Evolutionary conservation across 2,888 invertebrate species (phyloP).

Genomic region (Cosmia pyralina): DNA sequence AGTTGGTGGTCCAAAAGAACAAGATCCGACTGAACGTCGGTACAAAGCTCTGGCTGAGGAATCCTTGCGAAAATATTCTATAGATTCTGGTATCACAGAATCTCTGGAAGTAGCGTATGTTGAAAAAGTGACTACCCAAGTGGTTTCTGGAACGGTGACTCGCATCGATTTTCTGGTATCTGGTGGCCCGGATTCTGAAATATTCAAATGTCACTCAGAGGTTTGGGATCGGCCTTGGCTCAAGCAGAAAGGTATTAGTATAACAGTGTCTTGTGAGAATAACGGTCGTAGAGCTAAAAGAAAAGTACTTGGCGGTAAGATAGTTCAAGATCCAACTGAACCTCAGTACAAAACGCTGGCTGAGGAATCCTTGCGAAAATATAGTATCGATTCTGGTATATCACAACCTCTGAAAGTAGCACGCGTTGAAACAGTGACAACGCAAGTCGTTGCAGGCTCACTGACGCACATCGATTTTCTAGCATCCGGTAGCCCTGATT

Average conservation of each 20-base stretch:
- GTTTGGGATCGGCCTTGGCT: constrained; percentile 55
- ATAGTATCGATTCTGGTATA: constrained; percentile 33
- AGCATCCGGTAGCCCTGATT: background rate
- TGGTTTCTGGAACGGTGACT: constrained; percentile 60
- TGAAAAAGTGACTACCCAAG: constrained; percentile 57
- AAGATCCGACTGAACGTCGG: constrained; percentile 60
- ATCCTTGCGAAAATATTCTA: constrained; percentile 64
- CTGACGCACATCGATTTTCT: constrained; percentile 59
- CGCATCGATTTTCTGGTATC: constrained; percentile 58
- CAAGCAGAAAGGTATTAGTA: rapidly evolving
- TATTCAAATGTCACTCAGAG: constrained; percentile 47
- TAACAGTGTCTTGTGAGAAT: constrained; percentile 6
- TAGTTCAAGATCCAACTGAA: constrained; percentile 4
- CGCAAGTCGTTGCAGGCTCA: constrained; percentile 67
- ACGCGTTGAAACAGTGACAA: constrained; percentile 58
- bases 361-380: constrained; percentile 62
- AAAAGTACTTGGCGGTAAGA: rapidly evolving
- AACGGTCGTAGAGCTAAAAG: background rate
- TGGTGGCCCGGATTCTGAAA: background rate
- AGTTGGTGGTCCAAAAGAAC: constrained; percentile 44
- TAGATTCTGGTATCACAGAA: constrained; percentile 20
- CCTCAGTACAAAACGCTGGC: constrained; percentile 61
- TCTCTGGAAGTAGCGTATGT: constrained; percentile 49
- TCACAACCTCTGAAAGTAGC: constrained; percentile 39
- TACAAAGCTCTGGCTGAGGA: constrained; percentile 65